Evolutionary conservation across 2,797 vertebrate genomes (phyloP).

Genomic region (Rallus crepitans): DNA sequence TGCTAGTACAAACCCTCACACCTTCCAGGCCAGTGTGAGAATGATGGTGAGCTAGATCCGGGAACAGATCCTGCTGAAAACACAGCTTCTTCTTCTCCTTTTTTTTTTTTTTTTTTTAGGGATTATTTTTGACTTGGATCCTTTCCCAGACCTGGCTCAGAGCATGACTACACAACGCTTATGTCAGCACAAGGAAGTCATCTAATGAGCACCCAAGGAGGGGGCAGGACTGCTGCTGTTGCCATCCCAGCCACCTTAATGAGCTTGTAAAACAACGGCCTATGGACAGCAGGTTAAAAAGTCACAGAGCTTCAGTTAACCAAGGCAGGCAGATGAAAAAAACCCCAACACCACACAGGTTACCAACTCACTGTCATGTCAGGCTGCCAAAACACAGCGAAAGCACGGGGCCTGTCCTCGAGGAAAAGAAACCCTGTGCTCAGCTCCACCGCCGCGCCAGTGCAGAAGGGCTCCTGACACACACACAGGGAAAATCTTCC

Average conservation of each 20-base stretch:
- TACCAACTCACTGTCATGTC: background rate
- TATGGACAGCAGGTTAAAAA: conserved; percentile 48
- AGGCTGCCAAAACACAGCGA: background rate
- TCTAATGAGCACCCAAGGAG: conserved; percentile 53
- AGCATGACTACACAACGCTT: conserved; percentile 47
- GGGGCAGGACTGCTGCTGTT: background rate
- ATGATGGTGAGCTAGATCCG: background rate
- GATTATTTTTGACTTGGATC: conserved; percentile 64
- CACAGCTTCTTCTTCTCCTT: background rate
- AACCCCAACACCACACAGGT: background rate
- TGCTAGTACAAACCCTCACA: background rate
- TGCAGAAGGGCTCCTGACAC: background rate
- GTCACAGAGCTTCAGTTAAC: conserved; percentile 29
- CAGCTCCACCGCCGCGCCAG: background rate
- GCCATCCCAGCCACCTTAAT: background rate
- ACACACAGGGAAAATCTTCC: background rate
- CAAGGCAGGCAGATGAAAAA: background rate
- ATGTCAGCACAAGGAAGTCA: conserved; percentile 69
- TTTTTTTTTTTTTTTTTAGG: background rate
- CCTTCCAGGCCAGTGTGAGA: background rate
- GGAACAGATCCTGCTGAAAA: conserved; percentile 54
- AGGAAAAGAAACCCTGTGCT: background rate
- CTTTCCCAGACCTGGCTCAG: conserved; percentile 51
- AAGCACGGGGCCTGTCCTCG: background rate
- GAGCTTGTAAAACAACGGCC: conserved; percentile 49